These are phyloP conservation scores for Empis stercorea DNA, from an alignment of 2,888 invertebrate genomes.

Conservation along the genomic window DNA sequence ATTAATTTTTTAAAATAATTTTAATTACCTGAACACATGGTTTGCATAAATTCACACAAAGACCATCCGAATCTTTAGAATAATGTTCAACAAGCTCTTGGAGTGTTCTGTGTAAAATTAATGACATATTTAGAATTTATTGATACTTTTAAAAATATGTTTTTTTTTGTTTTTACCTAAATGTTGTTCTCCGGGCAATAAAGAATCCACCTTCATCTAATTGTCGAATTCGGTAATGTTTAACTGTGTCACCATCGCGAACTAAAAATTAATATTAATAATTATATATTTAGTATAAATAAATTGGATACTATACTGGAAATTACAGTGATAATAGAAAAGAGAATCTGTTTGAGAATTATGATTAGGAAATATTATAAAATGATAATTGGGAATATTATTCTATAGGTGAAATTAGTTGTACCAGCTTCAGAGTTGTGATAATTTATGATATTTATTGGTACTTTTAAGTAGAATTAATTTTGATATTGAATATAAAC, in stretches of 20 bases:
- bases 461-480: too few species aligned
- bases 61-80: constrained; percentile 93
- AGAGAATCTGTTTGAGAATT: too few species aligned
- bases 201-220: constrained; percentile 98
- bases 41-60: constrained; percentile 93
- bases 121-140: not conserved
- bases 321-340: too few species aligned
- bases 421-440: too few species aligned
- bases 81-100: constrained; percentile 97
- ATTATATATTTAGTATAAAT: too few species aligned
- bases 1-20: too few species aligned
- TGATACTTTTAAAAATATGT: not conserved
- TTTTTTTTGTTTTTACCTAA: constrained; percentile 38
- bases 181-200: constrained; percentile 95
- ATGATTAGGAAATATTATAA: too few species aligned
- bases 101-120: constrained; percentile 52
- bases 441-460: too few species aligned
- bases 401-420: too few species aligned
- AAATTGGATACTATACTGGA: too few species aligned
- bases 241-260: constrained; percentile 96
- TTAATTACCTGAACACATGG: constrained; percentile 76
- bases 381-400: too few species aligned
- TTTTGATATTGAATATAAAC: too few species aligned
- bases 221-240: constrained; percentile 97
- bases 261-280: constrained; percentile 49